A percentile compares a stretch with the other conserved stretches of the same genome.
Evolutionary conservation across 2,888 invertebrate species (phyloP).

Genomic region (Mongoloraphidia duomilia): DNA sequence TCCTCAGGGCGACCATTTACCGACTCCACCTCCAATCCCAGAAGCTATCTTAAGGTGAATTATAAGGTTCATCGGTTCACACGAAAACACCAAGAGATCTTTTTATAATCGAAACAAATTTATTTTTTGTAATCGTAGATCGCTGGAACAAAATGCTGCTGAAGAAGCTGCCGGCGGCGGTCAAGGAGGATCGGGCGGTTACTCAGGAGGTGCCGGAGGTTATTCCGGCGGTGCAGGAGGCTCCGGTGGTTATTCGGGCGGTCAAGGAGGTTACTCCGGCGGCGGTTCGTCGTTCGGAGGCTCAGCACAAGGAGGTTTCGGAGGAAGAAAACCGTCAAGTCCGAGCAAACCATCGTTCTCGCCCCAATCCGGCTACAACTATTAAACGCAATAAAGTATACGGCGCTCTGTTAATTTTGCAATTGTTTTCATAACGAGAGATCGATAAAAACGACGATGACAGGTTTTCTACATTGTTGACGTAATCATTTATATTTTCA

Average conservation of each 20-base stretch:
- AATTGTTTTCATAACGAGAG: not conserved
- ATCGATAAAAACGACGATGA: not conserved
- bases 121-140: constrained; percentile 21
- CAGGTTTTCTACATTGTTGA: too few relatives aligned
- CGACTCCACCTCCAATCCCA: constrained; percentile 27
- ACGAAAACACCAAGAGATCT: constrained; percentile 17
- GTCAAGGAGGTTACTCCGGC: not conserved
- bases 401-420: not conserved
- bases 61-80: constrained; percentile 15
- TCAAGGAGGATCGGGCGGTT: constrained; percentile 4
- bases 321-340: not conserved
- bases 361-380: constrained; percentile 7
- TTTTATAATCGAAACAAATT: constrained; percentile 7
- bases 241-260: constrained; percentile 10
- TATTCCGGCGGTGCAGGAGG: constrained; percentile 9
- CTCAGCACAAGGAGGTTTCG: not conserved
- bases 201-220: constrained; percentile 10
- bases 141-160: constrained; percentile 36
- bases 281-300: not conserved
- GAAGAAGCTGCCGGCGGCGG: constrained; percentile 26
- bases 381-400: not conserved
- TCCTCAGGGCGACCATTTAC: constrained; percentile 28
- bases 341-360: constrained; percentile 6
- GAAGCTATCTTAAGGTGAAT: constrained; percentile 27
- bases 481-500: not conserved